Evolutionary conservation across 2,797 vertebrate species (phyloP).

Genomic region (Lycodopsis pacificus): DNA sequence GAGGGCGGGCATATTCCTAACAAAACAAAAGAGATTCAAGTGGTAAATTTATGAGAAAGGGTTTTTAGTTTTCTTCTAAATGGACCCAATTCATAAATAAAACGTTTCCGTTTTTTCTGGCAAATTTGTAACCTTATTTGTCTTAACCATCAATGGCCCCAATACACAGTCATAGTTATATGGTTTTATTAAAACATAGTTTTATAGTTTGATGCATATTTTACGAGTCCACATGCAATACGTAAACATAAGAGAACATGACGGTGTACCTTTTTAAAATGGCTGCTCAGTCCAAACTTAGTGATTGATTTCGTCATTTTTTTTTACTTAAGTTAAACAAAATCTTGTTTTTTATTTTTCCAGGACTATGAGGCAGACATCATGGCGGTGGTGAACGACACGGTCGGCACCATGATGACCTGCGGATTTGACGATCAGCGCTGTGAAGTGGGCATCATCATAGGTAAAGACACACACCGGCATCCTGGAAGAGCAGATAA

Average conservation of each 20-base stretch:
- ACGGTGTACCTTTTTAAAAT: background rate
- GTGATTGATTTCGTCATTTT: background rate
- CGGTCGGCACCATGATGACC: slow-evolving; percentile 98
- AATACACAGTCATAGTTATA: background rate
- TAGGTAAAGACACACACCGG: slow-evolving; percentile 84
- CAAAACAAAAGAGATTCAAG: no score
- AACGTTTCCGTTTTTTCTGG: no score
- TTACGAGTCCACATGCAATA: background rate
- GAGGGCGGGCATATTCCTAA: no score
- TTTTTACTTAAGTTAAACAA: background rate
- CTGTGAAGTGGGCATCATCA: slow-evolving; percentile 98
- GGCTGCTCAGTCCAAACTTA: background rate
- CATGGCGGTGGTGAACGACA: slow-evolving; percentile 98
- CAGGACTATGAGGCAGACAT: slow-evolving; percentile 98
- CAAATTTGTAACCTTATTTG: no score
- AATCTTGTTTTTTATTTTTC: background rate
- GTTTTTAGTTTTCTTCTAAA: background rate
- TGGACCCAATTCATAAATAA: background rate
- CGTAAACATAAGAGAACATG: background rate
- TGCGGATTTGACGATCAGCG: slow-evolving; percentile 98
- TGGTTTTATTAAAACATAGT: background rate
- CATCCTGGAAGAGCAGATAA: background rate
- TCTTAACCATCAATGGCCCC: background rate
- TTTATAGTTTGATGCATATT: background rate
- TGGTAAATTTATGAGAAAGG: no score